Evolutionary conservation across 2,888 invertebrate species (phyloP).

Genomic region (Acleris emargana): DNA sequence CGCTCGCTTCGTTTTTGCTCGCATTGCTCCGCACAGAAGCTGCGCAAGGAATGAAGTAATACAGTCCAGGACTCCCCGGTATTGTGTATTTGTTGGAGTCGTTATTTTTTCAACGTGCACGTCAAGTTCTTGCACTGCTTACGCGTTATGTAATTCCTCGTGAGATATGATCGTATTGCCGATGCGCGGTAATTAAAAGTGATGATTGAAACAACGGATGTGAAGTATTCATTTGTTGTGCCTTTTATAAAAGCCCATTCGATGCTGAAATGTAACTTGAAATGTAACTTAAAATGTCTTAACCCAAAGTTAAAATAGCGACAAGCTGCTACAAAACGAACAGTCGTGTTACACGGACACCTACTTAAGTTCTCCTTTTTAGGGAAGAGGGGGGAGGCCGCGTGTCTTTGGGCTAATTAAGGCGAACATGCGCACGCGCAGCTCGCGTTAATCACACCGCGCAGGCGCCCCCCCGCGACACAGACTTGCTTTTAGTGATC

Average conservation of each 20-base stretch:
- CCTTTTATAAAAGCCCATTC: not conserved
- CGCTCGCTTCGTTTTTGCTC: constrained; percentile 74
- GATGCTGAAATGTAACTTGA: not conserved
- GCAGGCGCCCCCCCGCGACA: constrained; percentile 35
- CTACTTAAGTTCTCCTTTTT: constrained; percentile 39
- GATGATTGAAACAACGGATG: constrained; percentile 54
- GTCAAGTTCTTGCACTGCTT: constrained; percentile 67
- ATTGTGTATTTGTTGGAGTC: constrained; percentile 76
- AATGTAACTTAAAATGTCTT: constrained; percentile 8
- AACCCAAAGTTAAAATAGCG: constrained; percentile 1
- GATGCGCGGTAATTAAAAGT: constrained; percentile 55
- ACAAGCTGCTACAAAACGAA: constrained; percentile 17
- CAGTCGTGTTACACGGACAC: constrained; percentile 20
- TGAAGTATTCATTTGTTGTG: constrained; percentile 47
- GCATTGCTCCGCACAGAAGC: constrained; percentile 54
- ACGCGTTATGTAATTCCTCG: constrained; percentile 62
- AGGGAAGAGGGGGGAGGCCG: constrained; percentile 33
- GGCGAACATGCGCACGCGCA: constrained; percentile 41
- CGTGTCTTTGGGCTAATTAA: constrained; percentile 44
- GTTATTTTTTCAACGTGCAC: constrained; percentile 62
- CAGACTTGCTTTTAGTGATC: constrained; percentile 43
- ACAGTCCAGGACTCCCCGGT: constrained; percentile 70
- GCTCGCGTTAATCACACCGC: constrained; percentile 40
- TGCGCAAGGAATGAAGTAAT: constrained; percentile 78
- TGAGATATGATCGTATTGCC: constrained; percentile 58